These are phyloP conservation scores for Petromus typicus DNA, from an alignment of 2,113 vertebrate species.

Conservation along the genomic window DNA sequence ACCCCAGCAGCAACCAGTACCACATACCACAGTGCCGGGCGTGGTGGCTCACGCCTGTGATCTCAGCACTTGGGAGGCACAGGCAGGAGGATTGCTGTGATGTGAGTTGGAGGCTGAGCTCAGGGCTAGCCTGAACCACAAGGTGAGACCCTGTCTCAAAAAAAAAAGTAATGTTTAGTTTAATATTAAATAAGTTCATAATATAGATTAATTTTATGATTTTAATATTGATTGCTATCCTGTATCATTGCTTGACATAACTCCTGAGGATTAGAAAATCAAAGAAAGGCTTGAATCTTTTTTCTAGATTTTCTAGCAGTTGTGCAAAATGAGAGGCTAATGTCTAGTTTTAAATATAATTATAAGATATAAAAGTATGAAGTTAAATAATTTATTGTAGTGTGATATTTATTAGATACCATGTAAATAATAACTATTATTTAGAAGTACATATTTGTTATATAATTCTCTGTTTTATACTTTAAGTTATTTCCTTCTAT, in stretches of 20 bases:
- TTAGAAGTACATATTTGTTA: neutral
- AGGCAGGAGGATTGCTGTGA: too few species aligned
- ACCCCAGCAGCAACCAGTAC: too few species aligned
- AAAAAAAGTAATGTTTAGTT: neutral
- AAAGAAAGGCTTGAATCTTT: conserved; percentile 10
- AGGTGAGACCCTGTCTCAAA: too few species aligned
- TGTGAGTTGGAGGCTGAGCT: too few species aligned
- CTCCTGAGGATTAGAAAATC: neutral
- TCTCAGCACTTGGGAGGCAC: too few species aligned
- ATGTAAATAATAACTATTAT: neutral
- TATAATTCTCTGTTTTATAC: neutral
- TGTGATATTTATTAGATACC: neutral
- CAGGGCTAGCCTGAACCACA: too few species aligned
- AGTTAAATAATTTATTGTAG: neutral
- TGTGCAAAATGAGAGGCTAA: neutral
- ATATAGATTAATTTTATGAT: neutral
- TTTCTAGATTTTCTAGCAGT: neutral
- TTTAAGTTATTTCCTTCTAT: conserved; percentile 40
- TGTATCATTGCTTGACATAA: neutral
- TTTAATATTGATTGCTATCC: neutral
- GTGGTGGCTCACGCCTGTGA: too few species aligned
- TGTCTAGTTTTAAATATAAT: neutral
- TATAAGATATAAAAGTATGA: neutral
- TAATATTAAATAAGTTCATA: neutral
- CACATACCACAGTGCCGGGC: too few species aligned